Evolutionary conservation across 2,888 invertebrate species (phyloP).

Genomic region (Folsomia manolachei): DNA sequence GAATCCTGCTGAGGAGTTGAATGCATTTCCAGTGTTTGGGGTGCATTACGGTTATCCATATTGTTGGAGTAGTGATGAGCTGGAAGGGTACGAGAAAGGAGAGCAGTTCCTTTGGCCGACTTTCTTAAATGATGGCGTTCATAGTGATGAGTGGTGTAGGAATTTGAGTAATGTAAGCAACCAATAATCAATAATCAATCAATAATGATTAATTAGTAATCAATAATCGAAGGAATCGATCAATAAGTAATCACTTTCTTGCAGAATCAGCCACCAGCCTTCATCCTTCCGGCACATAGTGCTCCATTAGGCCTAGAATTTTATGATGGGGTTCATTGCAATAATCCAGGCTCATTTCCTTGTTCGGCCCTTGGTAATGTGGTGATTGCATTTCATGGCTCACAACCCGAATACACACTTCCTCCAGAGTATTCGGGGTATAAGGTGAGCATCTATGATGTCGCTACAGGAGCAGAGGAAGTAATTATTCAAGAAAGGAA

Average conservation of each 20-base stretch:
- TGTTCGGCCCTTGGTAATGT: slow-evolving; percentile 41
- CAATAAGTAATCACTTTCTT: slow-evolving; percentile 28
- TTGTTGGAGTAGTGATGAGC: slow-evolving; percentile 37
- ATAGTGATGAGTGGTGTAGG: slow-evolving; percentile 32
- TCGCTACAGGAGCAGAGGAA: too few species aligned
- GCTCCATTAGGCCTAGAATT: slow-evolving; percentile 46
- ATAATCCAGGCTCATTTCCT: slow-evolving; percentile 36
- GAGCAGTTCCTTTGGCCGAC: slow-evolving; percentile 43
- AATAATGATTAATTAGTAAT: slow-evolving; percentile 5
- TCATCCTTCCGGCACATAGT: slow-evolving; percentile 42
- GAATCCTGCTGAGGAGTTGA: slow-evolving; percentile 45
- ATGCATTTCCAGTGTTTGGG: slow-evolving; percentile 20
- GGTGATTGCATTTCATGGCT: slow-evolving; percentile 42
- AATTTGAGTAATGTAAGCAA: not conserved
- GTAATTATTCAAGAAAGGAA: too few species aligned
- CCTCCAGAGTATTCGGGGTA: not conserved
- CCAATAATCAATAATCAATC: not conserved
- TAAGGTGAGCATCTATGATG: too few species aligned
- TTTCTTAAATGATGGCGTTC: slow-evolving; percentile 42
- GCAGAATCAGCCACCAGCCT: slow-evolving; percentile 42
- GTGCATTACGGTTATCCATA: slow-evolving; percentile 46
- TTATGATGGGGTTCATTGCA: slow-evolving; percentile 31
- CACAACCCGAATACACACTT: not conserved
- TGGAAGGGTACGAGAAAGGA: slow-evolving; percentile 23
- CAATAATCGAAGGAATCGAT: not conserved